phyloP scores from a whole-genome alignment of 2,113 vertebrate genomes.

The Lipophrys pholis region DNA sequence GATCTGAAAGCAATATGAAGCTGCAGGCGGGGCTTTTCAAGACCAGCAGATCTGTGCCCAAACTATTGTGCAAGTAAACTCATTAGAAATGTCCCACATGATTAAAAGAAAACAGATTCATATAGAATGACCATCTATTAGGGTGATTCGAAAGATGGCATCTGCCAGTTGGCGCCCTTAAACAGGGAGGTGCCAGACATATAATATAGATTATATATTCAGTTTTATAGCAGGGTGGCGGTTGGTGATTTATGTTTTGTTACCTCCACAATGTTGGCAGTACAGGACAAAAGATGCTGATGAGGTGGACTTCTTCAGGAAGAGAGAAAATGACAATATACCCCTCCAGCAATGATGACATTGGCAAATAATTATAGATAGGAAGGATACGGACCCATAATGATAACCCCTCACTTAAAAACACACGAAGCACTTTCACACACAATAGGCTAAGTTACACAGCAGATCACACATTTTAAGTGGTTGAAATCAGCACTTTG shows the following conservation, averaged over 20 bases:
- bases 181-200: conserved; percentile 1
- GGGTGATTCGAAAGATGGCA: background rate
- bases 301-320: background rate
- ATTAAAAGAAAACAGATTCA: background rate
- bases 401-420: background rate
- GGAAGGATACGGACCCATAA: conserved; percentile 11
- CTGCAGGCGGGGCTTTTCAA: conserved; percentile 6
- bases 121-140: background rate
- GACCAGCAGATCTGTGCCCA: background rate
- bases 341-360: conserved; percentile 16
- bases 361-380: conserved; percentile 22
- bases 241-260: background rate
- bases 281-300: background rate
- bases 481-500: conserved; percentile 27
- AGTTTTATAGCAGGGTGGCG: background rate
- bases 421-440: background rate
- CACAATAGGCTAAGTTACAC: background rate
- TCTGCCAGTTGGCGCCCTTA: background rate
- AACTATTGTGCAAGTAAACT: background rate
- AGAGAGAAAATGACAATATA: background rate
- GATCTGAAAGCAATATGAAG: conserved; percentile 20
- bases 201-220: background rate
- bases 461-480: background rate
- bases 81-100: background rate
- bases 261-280: background rate